Percentiles rank a stretch among this genome's conserved stretches.
These are phyloP conservation scores for Scolopax rusticola DNA, from an alignment of 2,797 vertebrate species.

Conservation along the genomic window DNA sequence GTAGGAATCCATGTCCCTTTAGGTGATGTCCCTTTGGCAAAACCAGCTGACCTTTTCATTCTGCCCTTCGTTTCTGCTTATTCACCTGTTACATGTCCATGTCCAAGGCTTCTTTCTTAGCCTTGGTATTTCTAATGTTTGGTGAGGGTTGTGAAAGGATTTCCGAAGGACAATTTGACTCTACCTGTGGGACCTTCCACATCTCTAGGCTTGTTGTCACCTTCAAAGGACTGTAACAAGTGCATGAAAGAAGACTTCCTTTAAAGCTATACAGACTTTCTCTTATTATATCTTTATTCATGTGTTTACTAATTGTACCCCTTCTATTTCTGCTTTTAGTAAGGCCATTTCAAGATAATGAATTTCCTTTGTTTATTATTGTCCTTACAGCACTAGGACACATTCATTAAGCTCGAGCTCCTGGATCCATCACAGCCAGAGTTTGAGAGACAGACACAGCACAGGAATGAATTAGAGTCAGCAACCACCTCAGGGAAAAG, in stretches of 20 bases:
- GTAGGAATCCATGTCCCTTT: not conserved
- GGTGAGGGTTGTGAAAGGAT: not conserved
- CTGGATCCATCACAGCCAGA: not conserved
- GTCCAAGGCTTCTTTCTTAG: not conserved
- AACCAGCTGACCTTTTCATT: not conserved
- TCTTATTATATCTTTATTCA: not conserved
- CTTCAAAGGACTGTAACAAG: not conserved
- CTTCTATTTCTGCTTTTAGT: not conserved
- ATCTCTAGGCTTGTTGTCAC: not conserved
- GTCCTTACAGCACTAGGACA: not conserved
- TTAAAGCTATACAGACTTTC: not conserved
- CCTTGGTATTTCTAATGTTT: not conserved
- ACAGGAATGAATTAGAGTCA: not conserved
- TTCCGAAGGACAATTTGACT: not conserved
- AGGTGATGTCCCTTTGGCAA: not conserved
- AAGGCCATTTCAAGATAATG: not conserved
- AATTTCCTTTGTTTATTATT: not conserved
- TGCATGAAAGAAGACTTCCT: fast-evolving
- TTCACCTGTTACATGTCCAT: not conserved
- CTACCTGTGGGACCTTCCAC: not conserved
- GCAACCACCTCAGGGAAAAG: not conserved
- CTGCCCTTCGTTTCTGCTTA: not conserved
- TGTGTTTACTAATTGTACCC: not conserved
- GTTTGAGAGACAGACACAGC: not conserved
- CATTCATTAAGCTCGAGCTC: not conserved